A percentile compares a stretch with the other conserved stretches of the same genome.
Conservation (phyloP, 2,113 vertebrate genomes). For the Tupaia tana region DNA sequence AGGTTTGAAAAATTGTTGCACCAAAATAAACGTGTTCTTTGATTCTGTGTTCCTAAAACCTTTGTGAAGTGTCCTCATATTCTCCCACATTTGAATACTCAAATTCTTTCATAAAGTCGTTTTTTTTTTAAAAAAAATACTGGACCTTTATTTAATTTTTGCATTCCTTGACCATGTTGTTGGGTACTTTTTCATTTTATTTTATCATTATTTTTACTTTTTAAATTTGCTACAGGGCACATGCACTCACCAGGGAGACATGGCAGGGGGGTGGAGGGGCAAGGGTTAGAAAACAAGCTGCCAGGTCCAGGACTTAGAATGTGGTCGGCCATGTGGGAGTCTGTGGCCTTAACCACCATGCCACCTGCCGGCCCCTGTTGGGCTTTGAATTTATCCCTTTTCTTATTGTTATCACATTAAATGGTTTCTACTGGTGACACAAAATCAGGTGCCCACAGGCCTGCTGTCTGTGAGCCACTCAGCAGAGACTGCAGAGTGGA, state of each 20-base stretch:
- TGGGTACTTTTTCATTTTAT: not conserved
- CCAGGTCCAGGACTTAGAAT: too few relatives aligned
- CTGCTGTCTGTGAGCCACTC: not conserved
- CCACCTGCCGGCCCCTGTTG: too few relatives aligned
- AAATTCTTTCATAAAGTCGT: not conserved
- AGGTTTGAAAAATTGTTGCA: too few relatives aligned
- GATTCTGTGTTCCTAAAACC: too few relatives aligned
- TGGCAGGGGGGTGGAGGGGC: too few relatives aligned
- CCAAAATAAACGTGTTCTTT: too few relatives aligned
- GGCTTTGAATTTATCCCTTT: not conserved
- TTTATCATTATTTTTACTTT: too few relatives aligned
- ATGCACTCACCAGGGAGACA: too few relatives aligned
- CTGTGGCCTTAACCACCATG: too few relatives aligned
- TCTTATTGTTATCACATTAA: not conserved
- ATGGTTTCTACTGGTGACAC: not conserved
- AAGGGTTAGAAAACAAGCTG: too few relatives aligned
- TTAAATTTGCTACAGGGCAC: too few relatives aligned
- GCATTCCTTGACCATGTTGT: not conserved
- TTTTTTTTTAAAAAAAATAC: not conserved
- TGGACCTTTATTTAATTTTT: not conserved
- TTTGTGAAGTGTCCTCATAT: not conserved
- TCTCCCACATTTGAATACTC: slow-evolving; percentile 12
- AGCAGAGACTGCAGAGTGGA: not conserved
- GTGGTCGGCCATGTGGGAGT: too few relatives aligned
- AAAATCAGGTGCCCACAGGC: not conserved